These are phyloP conservation scores for Scatophagus argus DNA, from an alignment of 2,113 vertebrate species.

Conservation along the genomic window DNA sequence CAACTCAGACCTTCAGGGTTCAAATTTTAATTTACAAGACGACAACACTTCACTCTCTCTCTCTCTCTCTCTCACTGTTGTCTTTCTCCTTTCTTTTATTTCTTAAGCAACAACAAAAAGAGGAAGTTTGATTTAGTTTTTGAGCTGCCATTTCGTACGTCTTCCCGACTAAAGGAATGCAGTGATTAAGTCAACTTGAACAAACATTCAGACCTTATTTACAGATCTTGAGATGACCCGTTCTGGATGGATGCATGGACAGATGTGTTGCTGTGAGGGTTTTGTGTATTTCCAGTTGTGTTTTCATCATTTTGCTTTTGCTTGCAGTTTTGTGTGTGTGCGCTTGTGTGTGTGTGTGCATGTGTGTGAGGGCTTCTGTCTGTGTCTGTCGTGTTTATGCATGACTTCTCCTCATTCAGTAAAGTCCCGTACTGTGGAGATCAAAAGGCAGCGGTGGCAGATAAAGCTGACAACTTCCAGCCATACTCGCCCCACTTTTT, in stretches of 20 bases:
- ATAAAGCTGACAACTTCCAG: conserved; percentile 67
- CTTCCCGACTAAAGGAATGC: not conserved
- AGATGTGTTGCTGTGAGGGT: not conserved
- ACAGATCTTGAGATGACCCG: too few species aligned
- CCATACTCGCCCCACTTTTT: conserved; percentile 33
- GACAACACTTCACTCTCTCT: too few species aligned
- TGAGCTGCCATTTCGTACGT: not conserved
- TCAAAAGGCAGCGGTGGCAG: conserved; percentile 52
- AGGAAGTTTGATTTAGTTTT: not conserved
- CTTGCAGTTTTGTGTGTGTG: not conserved
- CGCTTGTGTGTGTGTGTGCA: not conserved
- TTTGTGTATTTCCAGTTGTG: not conserved
- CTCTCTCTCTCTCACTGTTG: too few species aligned
- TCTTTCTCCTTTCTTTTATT: not conserved
- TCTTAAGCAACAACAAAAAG: not conserved
- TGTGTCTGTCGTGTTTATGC: conserved; percentile 42
- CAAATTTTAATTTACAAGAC: not conserved
- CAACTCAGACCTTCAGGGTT: not conserved
- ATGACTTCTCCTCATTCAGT: conserved; percentile 41
- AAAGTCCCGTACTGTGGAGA: conserved; percentile 56
- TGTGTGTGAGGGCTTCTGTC: not conserved
- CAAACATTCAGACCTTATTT: not conserved
- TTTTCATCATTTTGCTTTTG: not conserved
- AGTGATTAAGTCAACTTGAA: not conserved
- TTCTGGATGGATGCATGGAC: not conserved